Evolutionary conservation across 2,797 vertebrate genomes (phyloP).

Genomic region (Miichthys miiuy): DNA sequence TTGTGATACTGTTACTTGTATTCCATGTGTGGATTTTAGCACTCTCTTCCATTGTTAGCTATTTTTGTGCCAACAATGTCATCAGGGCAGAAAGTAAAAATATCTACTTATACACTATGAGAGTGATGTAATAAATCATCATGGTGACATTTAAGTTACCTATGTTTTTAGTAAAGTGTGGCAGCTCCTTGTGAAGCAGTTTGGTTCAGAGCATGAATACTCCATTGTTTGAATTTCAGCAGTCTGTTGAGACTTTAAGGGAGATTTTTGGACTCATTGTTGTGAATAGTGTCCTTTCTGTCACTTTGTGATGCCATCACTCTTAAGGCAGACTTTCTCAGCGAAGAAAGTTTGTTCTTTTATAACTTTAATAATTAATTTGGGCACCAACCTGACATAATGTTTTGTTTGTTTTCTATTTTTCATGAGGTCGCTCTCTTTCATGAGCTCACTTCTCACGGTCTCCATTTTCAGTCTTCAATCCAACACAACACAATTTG

Average conservation of each 20-base stretch:
- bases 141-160: neutral
- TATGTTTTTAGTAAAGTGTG: neutral
- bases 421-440: slow-evolving; percentile 13
- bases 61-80: neutral
- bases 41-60: neutral
- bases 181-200: neutral
- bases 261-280: neutral
- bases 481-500: slow-evolving; percentile 1
- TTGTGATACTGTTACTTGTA: neutral
- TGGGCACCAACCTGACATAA: slow-evolving; percentile 3
- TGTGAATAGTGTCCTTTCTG: neutral
- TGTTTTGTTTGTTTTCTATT: slow-evolving; percentile 20
- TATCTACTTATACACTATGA: neutral
- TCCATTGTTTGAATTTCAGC: neutral
- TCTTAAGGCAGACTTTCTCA: neutral
- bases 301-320: neutral
- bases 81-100: neutral
- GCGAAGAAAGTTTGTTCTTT: slow-evolving; percentile 5
- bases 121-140: neutral
- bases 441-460: slow-evolving; percentile 1
- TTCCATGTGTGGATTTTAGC: neutral
- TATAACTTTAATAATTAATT: slow-evolving; percentile 19
- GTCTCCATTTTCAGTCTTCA: neutral
- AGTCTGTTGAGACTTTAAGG: neutral
- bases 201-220: neutral